Conservation (phyloP, 1,140 invertebrate genomes). For the Meloidogyne exigua region DNA sequence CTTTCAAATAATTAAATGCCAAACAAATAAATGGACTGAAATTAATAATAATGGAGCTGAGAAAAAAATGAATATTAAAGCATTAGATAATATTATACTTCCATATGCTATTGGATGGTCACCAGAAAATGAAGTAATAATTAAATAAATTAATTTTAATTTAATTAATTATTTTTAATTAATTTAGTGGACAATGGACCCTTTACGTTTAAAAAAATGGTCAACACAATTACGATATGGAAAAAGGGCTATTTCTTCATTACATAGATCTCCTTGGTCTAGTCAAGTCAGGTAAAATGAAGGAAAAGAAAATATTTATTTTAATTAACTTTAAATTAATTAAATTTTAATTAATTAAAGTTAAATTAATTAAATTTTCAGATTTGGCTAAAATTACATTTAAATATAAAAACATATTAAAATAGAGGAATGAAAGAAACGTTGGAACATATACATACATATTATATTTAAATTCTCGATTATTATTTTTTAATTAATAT, state of each 20-base stretch:
- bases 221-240: slow-evolving; percentile 24
- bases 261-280: slow-evolving; percentile 13
- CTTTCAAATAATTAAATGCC: neutral
- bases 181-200: slow-evolving; percentile 12
- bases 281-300: slow-evolving; percentile 26
- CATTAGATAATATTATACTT: slow-evolving; percentile 2
- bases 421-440: no score
- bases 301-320: neutral
- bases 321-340: neutral
- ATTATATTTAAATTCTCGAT: no score
- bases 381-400: neutral
- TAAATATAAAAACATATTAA: no score
- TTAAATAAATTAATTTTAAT: no score
- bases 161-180: no score
- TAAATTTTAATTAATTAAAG: neutral
- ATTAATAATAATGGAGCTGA: neutral
- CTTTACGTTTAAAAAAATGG: slow-evolving; percentile 19
- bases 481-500: no score
- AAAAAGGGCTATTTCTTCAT: slow-evolving; percentile 7
- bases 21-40: neutral
- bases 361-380: neutral
- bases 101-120: slow-evolving; percentile 19
- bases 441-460: no score
- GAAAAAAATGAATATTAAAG: neutral
- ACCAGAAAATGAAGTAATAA: neutral